Evolutionary conservation across 1,140 invertebrate genomes (phyloP), one percentile per base, ranked within the genome.

Genomic region (Drosophila oshimai): DNA sequence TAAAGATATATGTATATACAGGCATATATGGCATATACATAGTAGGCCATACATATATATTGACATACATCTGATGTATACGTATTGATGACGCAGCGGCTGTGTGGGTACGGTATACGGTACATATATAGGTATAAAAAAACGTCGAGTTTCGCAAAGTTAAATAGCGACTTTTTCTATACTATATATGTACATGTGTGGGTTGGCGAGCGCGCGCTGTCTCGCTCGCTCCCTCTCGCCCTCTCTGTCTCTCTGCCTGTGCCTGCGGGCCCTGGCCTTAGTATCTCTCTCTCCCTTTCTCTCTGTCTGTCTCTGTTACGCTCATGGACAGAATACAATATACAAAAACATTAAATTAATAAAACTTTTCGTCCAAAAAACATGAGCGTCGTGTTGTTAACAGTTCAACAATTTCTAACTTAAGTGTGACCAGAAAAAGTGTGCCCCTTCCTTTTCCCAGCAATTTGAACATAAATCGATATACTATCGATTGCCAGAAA

Each of bases 331-430:
- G 80, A 57, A 53, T 84, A 86, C 68, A 67, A 67, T 84, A 86
- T 71, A 80, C 79, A 86, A 80, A 84, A 76, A 87, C 80, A 86
- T 86, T 86, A 86, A 87, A 84, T 84, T 86, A 84, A 87, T 80
- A 80, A 84, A 84, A 86, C 83, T 84, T 86, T 69, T 84, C 68
- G 68, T 72, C 68, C 79, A 44, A 26, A 44, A 26, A 80, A 86
- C 81, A 83, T 84, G 65, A 64, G 68, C 73, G 61, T 74, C 61
- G 61, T 62, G 54, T 24, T 24, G 73, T 64, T 65, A 74, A 65
- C 78, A 78, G 68, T 79, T 78, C 74, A 78, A 79, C 76, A 78
- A 64, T 74, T 70, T 78, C 61, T 61, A 78, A 78, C 75, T 79
- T 78, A 50, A 77, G 70, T 74, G 37, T 44, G 28, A 33, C 17